Percentiles rank a stretch among this genome's conserved stretches.
phyloP scores from a whole-genome alignment of 2,888 invertebrate species.

The Acronicta aceris region DNA sequence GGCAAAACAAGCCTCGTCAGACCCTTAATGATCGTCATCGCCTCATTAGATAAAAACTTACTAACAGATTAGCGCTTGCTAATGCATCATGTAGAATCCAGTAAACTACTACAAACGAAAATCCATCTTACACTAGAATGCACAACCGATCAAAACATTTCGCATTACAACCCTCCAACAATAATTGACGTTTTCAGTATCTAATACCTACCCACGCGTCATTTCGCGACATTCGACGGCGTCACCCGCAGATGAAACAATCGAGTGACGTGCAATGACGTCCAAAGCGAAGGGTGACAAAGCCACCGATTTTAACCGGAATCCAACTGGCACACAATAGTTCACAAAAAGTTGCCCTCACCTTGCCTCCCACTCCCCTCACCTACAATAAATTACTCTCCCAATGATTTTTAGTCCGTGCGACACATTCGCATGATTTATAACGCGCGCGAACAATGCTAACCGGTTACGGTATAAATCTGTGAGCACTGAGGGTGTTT shows the following conservation, averaged over 20 bases:
- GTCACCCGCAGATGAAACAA: constrained; percentile 49
- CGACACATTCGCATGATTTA: constrained; percentile 86
- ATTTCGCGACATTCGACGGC: constrained; percentile 10
- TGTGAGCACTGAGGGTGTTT: constrained; percentile 69
- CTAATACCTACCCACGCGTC: constrained; percentile 24
- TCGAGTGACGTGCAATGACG: constrained; percentile 53
- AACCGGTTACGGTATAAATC: constrained; percentile 82
- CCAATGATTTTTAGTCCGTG: constrained; percentile 84
- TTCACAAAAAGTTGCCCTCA: constrained; percentile 76
- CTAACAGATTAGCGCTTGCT: no score
- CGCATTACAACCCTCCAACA: constrained; percentile 2
- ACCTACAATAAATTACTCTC: constrained; percentile 79
- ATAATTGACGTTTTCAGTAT: constrained; percentile 32
- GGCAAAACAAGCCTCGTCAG: no score
- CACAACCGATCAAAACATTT: constrained; percentile 38
- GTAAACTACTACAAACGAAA: background rate
- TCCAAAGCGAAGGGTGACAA: constrained; percentile 61
- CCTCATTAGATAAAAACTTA: no score
- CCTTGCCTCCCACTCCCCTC: constrained; percentile 64
- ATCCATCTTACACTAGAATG: background rate
- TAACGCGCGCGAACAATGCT: constrained; percentile 77
- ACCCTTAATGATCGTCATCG: no score
- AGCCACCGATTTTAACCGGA: constrained; percentile 56
- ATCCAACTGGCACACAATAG: constrained; percentile 73
- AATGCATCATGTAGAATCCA: no score